Base-by-base conservation (phyloP, 1,140 invertebrate genomes). In the Hirudo medicinalis region DNA sequence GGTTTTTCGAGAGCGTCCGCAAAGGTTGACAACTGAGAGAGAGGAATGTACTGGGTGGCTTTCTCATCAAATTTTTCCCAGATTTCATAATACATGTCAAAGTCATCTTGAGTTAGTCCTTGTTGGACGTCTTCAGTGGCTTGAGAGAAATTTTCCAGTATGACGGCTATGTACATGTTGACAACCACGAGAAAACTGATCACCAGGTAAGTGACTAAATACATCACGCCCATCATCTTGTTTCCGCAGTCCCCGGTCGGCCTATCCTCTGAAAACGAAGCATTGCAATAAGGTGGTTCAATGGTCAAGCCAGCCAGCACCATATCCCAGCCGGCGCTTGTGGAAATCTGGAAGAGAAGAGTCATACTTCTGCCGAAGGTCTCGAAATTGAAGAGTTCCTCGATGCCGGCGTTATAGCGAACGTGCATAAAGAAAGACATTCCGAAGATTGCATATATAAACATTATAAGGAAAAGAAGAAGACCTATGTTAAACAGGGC, bases 351-450 rank as follows among this genome's bases (percentile, higher is more conserved):
- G 69, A 70, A 70, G 22, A 70, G 69, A 49, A 97, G 84, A 80
- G 97, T 97, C 88, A 98, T 94, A 78, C 92, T 94, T 84, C 94
- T 90, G 77, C 91, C 90, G 81, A 97, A 97, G n/a, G 94, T 98
- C 82, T 94, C 91, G 83, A 97, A 98, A 83, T 97, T 98, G 85
- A 96, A 97, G 68, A 94, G 91, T 80, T 94, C 92, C 79, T 97
- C 93, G 72, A 97, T 85, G 67, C 93, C 94, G 77, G 89, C 90
- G 79, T 91, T 90, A 78, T 91, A 87, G 81, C 92, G 94, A 71
- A 97, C 93, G 83, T 94, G 90, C 91, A 94, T 96, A 84, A 98
- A 98, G 86, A 98, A 97, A 67, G 92, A 96, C 94, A 98, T 98
- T 74, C 94, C 94, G 82, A 97, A 97, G 79, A 96, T 96, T 76